Base-by-base conservation (phyloP, 2,797 vertebrate species). In the Alcedo atthis region DNA sequence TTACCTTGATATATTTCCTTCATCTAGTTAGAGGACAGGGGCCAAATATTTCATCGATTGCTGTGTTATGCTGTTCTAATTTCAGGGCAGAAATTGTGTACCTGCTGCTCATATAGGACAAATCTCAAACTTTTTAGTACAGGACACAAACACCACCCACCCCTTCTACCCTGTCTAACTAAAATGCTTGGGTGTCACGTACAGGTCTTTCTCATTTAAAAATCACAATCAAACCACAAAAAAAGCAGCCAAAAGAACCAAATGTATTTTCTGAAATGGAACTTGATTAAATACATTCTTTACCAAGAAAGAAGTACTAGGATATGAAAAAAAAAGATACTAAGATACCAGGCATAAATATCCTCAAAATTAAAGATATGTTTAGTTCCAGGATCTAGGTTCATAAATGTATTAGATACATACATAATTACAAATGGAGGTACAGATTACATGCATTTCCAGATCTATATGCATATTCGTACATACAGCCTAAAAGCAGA, bases 1-100 rank as follows among this genome's bases (percentile, higher is more conserved):
- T 92, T 86, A 90, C 68, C 68, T 90, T 30, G 58, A 85, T 86
- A 59, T 90, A 92, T 87, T 94, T 96, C 69, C 92, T 95, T 95
- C 91, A 89, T 93, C 85, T 78, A 76, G 74, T 46, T 84, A 86
- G 84, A 90, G 85, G 68, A 92, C 57, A 85, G 69, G 87, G 82
- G 93, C 87, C 89, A 92, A 93, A 92, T 85, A 87, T 88, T 57
- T 48, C 74, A 82, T 85, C 26, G 83, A 97, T 87, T 43, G 78
- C 81, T 74, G 19, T 64, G 62, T 81, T 81, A 85, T 93, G 78
- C 90, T 95, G 80, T 85, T 94, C 79, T 94, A 81, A 94, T 94
- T 96, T 92, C 79, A 93, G 69, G 49, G 48, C 68, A 88, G 69
- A 92, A 92, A 83, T 75, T 86, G 25, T 30, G 78, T 85, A 83